These are phyloP conservation scores for Solenopsis invicta DNA, from an alignment of 1,140 invertebrate species.

Conservation along the genomic window DNA sequence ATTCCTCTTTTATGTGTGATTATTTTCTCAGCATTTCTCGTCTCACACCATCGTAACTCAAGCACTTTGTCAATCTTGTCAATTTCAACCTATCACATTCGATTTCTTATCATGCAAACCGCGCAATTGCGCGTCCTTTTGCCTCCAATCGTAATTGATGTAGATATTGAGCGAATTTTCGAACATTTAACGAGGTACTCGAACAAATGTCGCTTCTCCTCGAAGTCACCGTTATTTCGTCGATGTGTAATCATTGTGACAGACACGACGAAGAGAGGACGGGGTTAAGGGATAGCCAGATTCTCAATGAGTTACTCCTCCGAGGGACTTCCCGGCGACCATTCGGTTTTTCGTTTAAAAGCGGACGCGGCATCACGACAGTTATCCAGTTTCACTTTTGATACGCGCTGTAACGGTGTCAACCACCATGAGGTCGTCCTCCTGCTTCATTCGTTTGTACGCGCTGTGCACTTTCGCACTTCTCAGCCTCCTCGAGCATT, in stretches of 20 bases:
- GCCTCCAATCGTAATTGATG: background rate
- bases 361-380: constrained; percentile 47
- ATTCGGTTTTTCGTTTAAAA: constrained; percentile 77
- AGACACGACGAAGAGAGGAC: constrained; percentile 34
- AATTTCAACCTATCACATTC: constrained; percentile 20
- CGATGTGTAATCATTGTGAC: background rate
- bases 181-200: background rate
- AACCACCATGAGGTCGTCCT: constrained; percentile 32
- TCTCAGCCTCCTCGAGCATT: background rate
- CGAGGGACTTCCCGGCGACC: constrained; percentile 71
- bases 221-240: background rate
- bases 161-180: constrained; percentile 19
- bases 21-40: background rate
- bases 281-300: constrained; percentile 65
- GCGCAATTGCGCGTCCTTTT: background rate
- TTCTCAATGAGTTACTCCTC: background rate
- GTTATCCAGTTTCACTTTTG: constrained; percentile 69
- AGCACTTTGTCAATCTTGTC: background rate
- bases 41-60: background rate
- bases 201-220: background rate
- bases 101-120: constrained; percentile 14
- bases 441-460: background rate
- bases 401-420: constrained; percentile 31
- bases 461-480: background rate
- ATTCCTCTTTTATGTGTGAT: background rate